phyloP scores from a whole-genome alignment of 2,797 vertebrate genomes.

The Erethizon dorsatum region DNA sequence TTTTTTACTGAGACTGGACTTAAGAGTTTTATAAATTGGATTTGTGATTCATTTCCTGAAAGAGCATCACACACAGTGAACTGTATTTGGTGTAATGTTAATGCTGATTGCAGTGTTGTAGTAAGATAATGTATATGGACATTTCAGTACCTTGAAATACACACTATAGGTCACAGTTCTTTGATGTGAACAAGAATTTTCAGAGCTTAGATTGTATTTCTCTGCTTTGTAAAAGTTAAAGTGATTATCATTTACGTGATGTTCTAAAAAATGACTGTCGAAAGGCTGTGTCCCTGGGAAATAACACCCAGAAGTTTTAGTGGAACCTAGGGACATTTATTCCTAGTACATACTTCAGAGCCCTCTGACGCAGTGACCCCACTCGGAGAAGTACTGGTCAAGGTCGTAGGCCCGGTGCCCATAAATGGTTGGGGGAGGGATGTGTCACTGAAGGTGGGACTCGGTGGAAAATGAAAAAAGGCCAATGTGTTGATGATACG shows the following conservation, averaged over 20 bases:
- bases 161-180: neutral
- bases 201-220: neutral
- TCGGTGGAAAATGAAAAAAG: neutral
- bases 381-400: neutral
- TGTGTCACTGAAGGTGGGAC: neutral
- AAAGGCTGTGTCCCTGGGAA: neutral
- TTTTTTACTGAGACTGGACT: slow-evolving; percentile 63
- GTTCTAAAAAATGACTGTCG: neutral
- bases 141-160: slow-evolving; percentile 74
- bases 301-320: neutral
- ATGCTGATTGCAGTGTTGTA: slow-evolving; percentile 56
- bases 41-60: slow-evolving; percentile 74
- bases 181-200: neutral
- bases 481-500: neutral
- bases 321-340: neutral
- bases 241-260: neutral
- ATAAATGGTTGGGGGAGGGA: too few species aligned
- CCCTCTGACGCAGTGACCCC: neutral
- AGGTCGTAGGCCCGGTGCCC: neutral
- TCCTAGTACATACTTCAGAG: neutral
- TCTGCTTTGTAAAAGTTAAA: neutral
- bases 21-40: slow-evolving; percentile 46
- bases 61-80: slow-evolving; percentile 35
- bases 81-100: slow-evolving; percentile 70
- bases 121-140: slow-evolving; percentile 56